phyloP scores from a whole-genome alignment of 2,113 vertebrate species.

The Atherinomorus stipes region DNA sequence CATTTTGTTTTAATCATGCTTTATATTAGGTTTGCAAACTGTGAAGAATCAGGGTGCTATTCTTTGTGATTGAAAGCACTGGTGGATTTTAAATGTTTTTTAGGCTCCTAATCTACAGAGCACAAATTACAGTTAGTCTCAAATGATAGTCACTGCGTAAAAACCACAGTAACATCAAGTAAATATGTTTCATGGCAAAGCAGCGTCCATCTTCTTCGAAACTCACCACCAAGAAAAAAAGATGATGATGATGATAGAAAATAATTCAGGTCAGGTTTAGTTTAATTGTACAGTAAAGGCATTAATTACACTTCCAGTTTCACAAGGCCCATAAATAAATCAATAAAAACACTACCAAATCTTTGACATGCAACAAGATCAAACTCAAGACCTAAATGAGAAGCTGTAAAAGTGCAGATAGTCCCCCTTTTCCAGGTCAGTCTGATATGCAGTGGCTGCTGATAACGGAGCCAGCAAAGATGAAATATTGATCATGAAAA shows the following conservation, averaged over 20 bases:
- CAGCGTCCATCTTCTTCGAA: constrained; percentile 24
- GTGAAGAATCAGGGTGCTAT: constrained; percentile 1
- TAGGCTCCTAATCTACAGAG: not conserved
- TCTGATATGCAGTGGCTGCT: constrained; percentile 16
- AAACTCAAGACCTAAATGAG: constrained; percentile 31
- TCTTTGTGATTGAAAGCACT: constrained; percentile 1
- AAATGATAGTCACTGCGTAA: constrained; percentile 7
- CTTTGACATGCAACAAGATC: constrained; percentile 53
- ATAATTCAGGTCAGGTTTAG: constrained; percentile 63
- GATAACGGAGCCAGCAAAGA: constrained; percentile 36
- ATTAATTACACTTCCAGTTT: constrained; percentile 61
- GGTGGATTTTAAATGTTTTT: not conserved
- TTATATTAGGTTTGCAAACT: not conserved
- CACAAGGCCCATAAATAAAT: constrained; percentile 38
- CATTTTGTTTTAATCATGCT: not conserved
- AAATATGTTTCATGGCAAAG: constrained; percentile 49
- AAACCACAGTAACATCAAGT: constrained; percentile 27
- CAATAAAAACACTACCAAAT: constrained; percentile 37
- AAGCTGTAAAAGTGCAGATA: constrained; percentile 14
- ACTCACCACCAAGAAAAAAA: constrained; percentile 35
- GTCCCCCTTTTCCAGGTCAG: not conserved
- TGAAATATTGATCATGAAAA: constrained; percentile 67
- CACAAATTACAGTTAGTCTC: not conserved
- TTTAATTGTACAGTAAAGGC: constrained; percentile 65
- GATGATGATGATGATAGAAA: constrained; percentile 52